Evolutionary conservation across 2,113 vertebrate genomes (phyloP), one percentile per base, ranked within the genome.

Genomic region (Scatophagus argus): DNA sequence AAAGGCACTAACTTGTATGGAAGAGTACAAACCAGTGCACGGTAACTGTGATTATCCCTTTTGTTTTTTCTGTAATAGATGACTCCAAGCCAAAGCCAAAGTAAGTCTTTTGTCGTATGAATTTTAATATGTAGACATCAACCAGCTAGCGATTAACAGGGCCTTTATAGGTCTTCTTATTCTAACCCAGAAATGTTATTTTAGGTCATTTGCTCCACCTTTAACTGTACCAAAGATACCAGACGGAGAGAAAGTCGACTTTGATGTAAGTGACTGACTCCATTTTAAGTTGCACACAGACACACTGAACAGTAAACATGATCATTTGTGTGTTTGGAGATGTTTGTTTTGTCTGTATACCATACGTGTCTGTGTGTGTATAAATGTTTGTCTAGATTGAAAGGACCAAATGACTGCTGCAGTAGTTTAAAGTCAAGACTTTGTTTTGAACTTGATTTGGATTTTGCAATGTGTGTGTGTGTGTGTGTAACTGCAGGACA

Each of bases 201-300:
- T 61, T n/a, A 90, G 89, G 77, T 8, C 65, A 27, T 93, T 94
- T 66, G 87, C 92, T 81, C 88, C 79, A 21, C 34, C 88, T n/a
- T 81, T 93, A 29, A 3, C 87, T 8, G 79, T 88, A 67, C 93
- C 93, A 34, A 95, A 95, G 90, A 88, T 94, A 55, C 93, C 94
- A 2, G 94, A 94, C 46, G 93, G 93, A 86, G 94, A 95, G 0
- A 95, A 94, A 76, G 94, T 94, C 4, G 93, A 95, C 79, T 95
- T 94, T 89, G 94, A 95, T 69, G 94, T 93, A 68, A 93, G 93
- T 91, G 56, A 61, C 12, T 59, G 41, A 19, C 34, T 60, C 5
- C 21, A 11, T 32, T 56, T 69, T 32, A n/a, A 56, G 10, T 1
- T 0, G 25, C 32, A 34, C 23, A 8, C 14, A 10, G 29, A 55